Conservation (phyloP, 2,113 vertebrate species). For the Hippocampus mohnikei region DNA sequence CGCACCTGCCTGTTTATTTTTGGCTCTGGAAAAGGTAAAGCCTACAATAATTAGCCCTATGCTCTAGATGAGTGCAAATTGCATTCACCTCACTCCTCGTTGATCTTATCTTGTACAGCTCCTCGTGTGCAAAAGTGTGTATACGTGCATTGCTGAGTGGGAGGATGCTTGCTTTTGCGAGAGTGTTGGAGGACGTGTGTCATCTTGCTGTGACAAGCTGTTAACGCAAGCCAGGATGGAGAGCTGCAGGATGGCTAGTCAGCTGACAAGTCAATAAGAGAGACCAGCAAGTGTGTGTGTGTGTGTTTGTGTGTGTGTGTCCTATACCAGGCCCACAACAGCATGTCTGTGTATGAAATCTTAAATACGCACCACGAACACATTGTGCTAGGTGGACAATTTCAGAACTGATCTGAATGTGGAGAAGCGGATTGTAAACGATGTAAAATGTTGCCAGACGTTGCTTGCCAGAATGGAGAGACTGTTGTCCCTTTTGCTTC, state of each 20-base stretch:
- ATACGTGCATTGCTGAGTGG: neutral
- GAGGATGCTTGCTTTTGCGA: neutral
- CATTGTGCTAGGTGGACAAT: neutral
- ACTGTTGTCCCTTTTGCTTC: neutral
- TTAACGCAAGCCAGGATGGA: conserved; percentile 4
- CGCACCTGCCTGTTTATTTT: neutral
- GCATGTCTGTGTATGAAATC: neutral
- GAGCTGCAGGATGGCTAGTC: neutral
- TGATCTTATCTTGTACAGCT: neutral
- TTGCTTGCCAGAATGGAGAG: neutral
- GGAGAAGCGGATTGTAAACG: neutral
- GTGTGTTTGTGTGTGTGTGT: neutral
- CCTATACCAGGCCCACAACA: neutral
- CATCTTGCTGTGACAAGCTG: conserved; percentile 29
- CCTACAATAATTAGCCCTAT: neutral
- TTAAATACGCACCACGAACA: neutral
- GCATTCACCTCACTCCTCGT: neutral
- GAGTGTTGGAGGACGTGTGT: conserved; percentile 12
- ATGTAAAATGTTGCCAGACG: neutral
- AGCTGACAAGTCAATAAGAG: conserved; percentile 1
- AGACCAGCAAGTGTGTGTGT: neutral
- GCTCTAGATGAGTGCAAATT: neutral
- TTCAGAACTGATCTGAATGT: neutral
- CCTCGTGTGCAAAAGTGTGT: conserved; percentile 3
- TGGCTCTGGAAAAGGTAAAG: neutral